Percentiles rank a stretch among this genome's conserved stretches.
Evolutionary conservation across 2,113 vertebrate genomes (phyloP).

Genomic region (Pachycephala philippinensis): DNA sequence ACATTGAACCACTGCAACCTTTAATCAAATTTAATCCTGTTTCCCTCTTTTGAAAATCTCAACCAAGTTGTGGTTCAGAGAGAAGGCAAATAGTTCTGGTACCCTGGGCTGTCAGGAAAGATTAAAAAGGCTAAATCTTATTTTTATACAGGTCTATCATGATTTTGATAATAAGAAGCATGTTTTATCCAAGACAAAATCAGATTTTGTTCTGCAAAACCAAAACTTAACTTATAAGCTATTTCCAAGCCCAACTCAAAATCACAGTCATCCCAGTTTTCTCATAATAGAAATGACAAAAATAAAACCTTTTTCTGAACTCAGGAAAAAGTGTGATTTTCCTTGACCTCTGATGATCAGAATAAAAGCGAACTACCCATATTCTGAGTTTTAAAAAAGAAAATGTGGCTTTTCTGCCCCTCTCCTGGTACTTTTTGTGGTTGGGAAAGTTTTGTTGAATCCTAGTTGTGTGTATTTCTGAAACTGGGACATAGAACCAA

Average conservation of each 20-base stretch:
- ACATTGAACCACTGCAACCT: not conserved
- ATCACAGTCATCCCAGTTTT: conserved; percentile 26
- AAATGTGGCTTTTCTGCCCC: conserved; percentile 18
- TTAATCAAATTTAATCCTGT: conserved; percentile 54
- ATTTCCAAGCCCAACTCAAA: conserved; percentile 17
- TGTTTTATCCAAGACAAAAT: not conserved
- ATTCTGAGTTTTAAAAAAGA: conserved; percentile 4
- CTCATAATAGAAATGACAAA: conserved; percentile 47
- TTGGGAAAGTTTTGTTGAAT: conserved; percentile 12
- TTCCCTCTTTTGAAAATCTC: conserved; percentile 1
- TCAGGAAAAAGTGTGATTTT: conserved; percentile 30
- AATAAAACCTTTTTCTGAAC: conserved; percentile 45
- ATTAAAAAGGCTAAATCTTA: conserved; percentile 14
- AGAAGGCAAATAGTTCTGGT: conserved; percentile 36
- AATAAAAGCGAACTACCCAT: conserved; percentile 25
- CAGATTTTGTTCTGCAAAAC: not conserved
- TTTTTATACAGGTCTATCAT: not conserved
- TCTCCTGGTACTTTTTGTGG: not conserved
- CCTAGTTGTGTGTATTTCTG: not conserved
- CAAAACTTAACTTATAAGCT: not conserved
- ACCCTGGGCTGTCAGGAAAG: conserved; percentile 3
- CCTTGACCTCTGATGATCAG: not conserved
- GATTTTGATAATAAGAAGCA: not conserved
- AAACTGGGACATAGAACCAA: conserved; percentile 8
- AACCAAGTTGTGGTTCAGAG: conserved; percentile 13